Evolutionary conservation across 2,113 vertebrate species (phyloP), one percentile per base, ranked within the genome.

Genomic region (Tamias sibiricus): DNA sequence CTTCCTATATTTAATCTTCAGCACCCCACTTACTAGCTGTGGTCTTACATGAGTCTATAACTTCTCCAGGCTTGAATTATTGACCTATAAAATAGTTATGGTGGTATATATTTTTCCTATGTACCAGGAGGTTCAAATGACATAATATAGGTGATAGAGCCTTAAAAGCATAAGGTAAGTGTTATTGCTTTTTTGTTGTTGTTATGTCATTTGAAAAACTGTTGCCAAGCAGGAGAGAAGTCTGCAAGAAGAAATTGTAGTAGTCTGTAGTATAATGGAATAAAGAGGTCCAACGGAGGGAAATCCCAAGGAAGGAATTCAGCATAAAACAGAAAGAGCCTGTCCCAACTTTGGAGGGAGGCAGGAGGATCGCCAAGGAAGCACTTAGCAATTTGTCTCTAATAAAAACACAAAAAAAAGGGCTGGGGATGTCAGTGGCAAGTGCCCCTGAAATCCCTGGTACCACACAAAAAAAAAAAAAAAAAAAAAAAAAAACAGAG

Each of bases 231-330:
- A 69, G 49, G 32, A 62, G 35, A 52, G 44, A 74, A 62, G 44
- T 8, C n/a, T 22, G 7, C 37, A 47, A 87, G 19, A 81, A 94
- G 68, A 52, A 28, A 64, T 44, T 37, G 37, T 13, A 24, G 37
- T 49, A 40, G n/a, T 66, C 32, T 16, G 37, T 17, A 28, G 47
- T 57, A 13, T 6, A 77, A 10, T 42, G 6, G 47, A 81, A 64
- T 71, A 13, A 76, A 49, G 62, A 54, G 4, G 47, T 35, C 47
- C 47, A 35, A 20, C 20, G 22, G 74, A 52, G 72, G 47, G 54
- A 71, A 94, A 90, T 92, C 52, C 79, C 35, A 89, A 62, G 44
- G 30, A 92, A 77, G 62, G 11, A 64, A 49, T 85, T 88, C 32
- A 89, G 52, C 28, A 72, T 14, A 86, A 17, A 86, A 49, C 37